A percentile compares a stretch with the other conserved stretches of the same genome.
These are phyloP conservation scores for Anoplolepis gracilipes DNA, from an alignment of 1,140 invertebrate genomes.

Conservation along the genomic window DNA sequence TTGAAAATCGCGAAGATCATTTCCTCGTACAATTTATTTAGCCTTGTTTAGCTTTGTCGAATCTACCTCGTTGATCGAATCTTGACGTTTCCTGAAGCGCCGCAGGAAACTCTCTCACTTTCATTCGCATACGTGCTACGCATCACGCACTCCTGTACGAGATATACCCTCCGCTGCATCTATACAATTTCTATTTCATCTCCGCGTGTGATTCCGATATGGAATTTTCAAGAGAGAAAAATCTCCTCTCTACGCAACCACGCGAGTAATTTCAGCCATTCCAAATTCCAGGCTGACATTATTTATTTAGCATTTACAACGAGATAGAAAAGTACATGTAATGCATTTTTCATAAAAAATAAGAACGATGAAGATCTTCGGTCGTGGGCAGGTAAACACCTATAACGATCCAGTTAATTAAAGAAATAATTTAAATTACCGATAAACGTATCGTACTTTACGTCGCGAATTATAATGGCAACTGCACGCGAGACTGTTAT, in stretches of 20 bases:
- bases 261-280: conserved; percentile 31
- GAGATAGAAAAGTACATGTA: not conserved
- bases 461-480: not conserved
- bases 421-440: conserved; percentile 7
- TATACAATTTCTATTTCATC: conserved; percentile 34
- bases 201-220: conserved; percentile 1
- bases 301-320: conserved; percentile 12
- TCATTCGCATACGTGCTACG: conserved; percentile 54
- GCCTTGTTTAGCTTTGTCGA: conserved; percentile 27
- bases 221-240: conserved; percentile 38
- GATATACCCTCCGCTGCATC: conserved; percentile 11
- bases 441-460: not conserved
- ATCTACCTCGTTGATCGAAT: conserved; percentile 29
- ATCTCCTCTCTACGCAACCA: not conserved
- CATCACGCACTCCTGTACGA: conserved; percentile 1
- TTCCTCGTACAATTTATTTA: conserved; percentile 20
- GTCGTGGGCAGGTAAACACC: not conserved
- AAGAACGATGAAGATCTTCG: not conserved
- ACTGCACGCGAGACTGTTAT: conserved; percentile 2
- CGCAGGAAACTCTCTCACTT: conserved; percentile 53
- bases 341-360: not conserved
- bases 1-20: not conserved
- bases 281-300: not conserved
- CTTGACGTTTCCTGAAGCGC: conserved; percentile 30
- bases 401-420: not conserved